Base-by-base conservation (phyloP, 2,888 invertebrate species). In the Rhyacophila evoluta region DNA sequence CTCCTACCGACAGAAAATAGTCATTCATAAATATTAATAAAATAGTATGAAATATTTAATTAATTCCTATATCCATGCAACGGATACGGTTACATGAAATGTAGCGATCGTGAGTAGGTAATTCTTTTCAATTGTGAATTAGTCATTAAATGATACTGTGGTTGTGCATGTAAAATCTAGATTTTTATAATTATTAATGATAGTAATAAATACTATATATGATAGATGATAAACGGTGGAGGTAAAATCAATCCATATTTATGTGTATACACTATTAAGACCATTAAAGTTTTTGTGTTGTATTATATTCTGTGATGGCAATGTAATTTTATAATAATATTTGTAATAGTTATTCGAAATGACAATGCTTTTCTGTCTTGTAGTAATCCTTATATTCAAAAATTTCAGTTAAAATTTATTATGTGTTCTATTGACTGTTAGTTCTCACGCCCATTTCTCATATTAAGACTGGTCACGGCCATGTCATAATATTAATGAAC, bases 81-180 rank as follows among this genome's bases (percentile, higher is more conserved):
- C 8, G 55, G 19, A 1, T 19, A 41, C 15, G 8, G 2, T 19
- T 41, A 15, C 29, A 33, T 33, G 6, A 2, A 33, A 33, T 33
- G 6, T 33, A 33, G 29, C 4, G 2, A 33, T 33, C 2, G 1
- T 15, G 15, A 41, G 55, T 55, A 10, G 10, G 15, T 55, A 19
- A 55, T 55, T 55, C 19, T 19, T 19, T 55, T 25, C 15, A 55
- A 55, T 55, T 10, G 19, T 19, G 25, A 36, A 11, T 75, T 75
- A 75, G 75, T 75, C 41, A 72, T 19, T 69, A 68, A n/a, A 68
- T 72, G 37, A 15, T 55, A 77, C 73, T 38, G 72, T 77, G 77
- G 77, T 77, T 77, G 77, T 77, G 77, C 77, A 77, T 77, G 77
- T 68, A 72, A 73, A 55, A 55, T 72, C 11, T 74, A 74, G 67